phyloP scores from a whole-genome alignment of 2,113 vertebrate genomes.

The Bos javanicus region DNA sequence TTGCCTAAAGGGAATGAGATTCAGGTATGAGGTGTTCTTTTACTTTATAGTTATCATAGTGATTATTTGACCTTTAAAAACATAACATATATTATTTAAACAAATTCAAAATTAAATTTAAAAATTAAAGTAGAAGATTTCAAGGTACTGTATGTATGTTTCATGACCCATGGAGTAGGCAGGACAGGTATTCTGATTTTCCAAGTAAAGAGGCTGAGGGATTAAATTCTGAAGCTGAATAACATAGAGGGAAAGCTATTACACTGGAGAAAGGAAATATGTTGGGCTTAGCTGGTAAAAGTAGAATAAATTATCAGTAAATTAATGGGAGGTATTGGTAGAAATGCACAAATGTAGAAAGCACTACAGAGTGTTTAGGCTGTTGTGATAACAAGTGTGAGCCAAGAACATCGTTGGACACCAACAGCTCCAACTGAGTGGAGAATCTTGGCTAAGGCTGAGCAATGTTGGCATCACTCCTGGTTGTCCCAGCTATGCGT shows the following conservation, averaged over 20 bases:
- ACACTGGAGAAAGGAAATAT: background rate
- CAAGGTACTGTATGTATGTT: background rate
- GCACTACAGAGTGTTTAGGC: background rate
- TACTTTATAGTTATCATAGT: background rate
- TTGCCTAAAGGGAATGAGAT: background rate
- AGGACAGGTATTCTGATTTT: background rate
- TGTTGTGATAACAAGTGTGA: background rate
- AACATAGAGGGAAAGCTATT: background rate
- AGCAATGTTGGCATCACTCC: background rate
- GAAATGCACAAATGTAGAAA: background rate
- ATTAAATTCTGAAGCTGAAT: background rate
- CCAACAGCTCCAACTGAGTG: background rate
- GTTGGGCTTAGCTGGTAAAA: background rate
- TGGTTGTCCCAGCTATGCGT: background rate
- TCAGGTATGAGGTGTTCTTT: background rate
- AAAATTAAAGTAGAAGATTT: background rate
- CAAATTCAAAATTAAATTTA: slow-evolving; percentile 14
- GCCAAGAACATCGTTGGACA: background rate
- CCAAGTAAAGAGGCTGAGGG: background rate
- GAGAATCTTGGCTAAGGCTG: background rate
- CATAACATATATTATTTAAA: background rate
- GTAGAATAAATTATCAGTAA: background rate
- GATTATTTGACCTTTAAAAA: background rate
- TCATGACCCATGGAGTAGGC: background rate
- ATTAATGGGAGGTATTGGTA: background rate